Evolutionary conservation across 92 coral and sea anemone species (phyloP), one percentile per base, ranked within the genome.

Genomic region (Umimayanthus chanpuru): DNA sequence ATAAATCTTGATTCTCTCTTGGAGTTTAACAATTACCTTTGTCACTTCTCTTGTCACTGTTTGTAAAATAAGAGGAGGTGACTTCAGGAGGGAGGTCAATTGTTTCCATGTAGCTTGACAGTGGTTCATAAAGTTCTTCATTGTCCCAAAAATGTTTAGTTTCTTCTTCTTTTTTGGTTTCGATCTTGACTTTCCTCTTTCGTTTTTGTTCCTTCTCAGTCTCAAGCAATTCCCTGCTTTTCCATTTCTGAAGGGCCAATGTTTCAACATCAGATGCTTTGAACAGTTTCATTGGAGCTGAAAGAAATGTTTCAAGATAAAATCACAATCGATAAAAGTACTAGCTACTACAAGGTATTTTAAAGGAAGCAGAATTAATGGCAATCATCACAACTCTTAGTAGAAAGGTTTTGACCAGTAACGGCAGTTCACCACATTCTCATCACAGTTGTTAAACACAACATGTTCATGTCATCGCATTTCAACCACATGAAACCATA

Each of bases 281-380:
- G 78, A 94, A 95, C 38, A 95, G 64, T 67, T 95, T 95, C 98
- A 95, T 94, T 38, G 96, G 94, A 77, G 93, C 98, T 95, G 75
- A 36, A 87, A 81, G 32, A 29, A 9, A 70, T 6, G 29, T 23
- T 47, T 32, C 36, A 32, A 32, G 9, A 67, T 6, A 36, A 9
- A 84, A 7, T 56, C 4, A 56, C 23, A 56, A 56, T 6, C 9
- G 61, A 32, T 32, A 32, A 43, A 41, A 1, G 44, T 41, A 41
- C 44, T 41, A 41, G 44, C 5, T 41, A 41, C 6, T 41, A 41
- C 44, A 4, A 41, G 44, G 3, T 41, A 41, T 41, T 41, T 41
- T 14, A 8, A 47, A 8, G 10, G 53, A 4, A 14, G 14, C 53
- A 8, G 53, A 6, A 14, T 47, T 47, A 47, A 47, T 47, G 53